Conservation (phyloP, 2,888 invertebrate species). For the Scaptodrosophila latifasciaeformis region DNA sequence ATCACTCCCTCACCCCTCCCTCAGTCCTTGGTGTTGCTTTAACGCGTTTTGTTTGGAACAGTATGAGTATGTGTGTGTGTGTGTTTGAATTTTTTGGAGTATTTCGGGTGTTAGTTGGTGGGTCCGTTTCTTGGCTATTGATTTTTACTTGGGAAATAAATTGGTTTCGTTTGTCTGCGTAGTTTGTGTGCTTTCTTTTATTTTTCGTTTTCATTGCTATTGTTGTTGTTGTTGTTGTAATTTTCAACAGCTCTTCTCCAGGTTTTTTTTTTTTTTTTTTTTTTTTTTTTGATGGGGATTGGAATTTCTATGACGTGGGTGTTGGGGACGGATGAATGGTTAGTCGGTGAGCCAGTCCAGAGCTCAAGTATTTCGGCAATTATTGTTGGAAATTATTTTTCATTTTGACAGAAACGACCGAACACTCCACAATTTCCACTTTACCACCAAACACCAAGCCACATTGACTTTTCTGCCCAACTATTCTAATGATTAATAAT, state of each 20-base stretch:
- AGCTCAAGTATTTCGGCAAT: constrained; percentile 50
- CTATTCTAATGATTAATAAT: constrained; percentile 57
- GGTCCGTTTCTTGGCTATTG: constrained; percentile 47
- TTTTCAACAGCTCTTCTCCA: constrained; percentile 18
- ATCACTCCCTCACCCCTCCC: neutral
- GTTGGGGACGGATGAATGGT: too few species aligned
- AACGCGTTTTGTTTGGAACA: too few species aligned
- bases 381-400: constrained; percentile 61
- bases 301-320: constrained; percentile 2
- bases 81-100: constrained; percentile 5
- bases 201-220: too few species aligned
- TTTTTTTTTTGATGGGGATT: too few species aligned
- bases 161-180: constrained; percentile 64
- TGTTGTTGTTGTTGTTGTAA: too few species aligned
- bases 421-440: neutral
- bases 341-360: too few species aligned
- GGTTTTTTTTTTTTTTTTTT: constrained; percentile 7
- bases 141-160: constrained; percentile 66
- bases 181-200: too few species aligned
- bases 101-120: constrained; percentile 20
- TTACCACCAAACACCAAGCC: neutral
- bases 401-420: constrained; percentile 32
- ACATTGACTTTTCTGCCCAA: constrained; percentile 13
- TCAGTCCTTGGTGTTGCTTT: too few species aligned
- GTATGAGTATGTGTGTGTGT: constrained; percentile 22